Percentiles rank a stretch among this genome's conserved stretches.
Evolutionary conservation across 2,797 vertebrate species (phyloP).

Genomic region (Chrosomus eos): DNA sequence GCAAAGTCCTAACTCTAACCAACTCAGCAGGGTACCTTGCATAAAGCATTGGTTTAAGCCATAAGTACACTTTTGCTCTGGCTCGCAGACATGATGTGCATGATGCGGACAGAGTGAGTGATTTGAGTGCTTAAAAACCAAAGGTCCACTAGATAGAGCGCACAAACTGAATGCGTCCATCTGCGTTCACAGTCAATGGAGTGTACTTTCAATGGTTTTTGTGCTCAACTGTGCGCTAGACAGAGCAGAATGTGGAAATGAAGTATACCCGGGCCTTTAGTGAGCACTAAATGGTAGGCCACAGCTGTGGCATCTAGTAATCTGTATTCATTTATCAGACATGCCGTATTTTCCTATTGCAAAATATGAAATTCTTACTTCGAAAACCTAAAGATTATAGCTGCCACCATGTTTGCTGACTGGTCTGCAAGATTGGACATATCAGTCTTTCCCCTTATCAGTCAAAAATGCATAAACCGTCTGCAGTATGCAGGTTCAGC

Average conservation of each 20-base stretch:
- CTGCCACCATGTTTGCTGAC: constrained; percentile 21
- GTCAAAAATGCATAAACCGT: constrained; percentile 2
- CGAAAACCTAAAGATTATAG: background rate
- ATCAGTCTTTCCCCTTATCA: constrained; percentile 10
- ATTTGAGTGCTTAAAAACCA: background rate
- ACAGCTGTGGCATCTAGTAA: background rate
- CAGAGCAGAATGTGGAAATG: background rate
- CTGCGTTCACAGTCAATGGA: background rate
- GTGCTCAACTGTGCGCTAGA: background rate
- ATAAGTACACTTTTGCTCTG: background rate
- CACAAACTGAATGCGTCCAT: background rate
- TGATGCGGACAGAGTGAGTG: background rate
- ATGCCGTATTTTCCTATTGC: background rate
- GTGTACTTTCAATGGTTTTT: constrained; percentile 9
- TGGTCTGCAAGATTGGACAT: constrained; percentile 5
- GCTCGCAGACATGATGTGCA: background rate
- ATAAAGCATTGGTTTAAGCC: background rate
- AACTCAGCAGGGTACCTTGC: too few relatives aligned
- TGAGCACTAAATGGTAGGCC: background rate
- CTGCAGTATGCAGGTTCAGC: constrained; percentile 28
- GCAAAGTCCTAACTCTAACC: background rate
- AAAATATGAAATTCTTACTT: background rate
- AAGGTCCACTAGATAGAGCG: background rate
- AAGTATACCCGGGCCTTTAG: background rate
- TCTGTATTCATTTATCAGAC: constrained; percentile 7